These are phyloP conservation scores for Corythornis vintsioides DNA, from an alignment of 2,113 vertebrate genomes.

Conservation along the genomic window DNA sequence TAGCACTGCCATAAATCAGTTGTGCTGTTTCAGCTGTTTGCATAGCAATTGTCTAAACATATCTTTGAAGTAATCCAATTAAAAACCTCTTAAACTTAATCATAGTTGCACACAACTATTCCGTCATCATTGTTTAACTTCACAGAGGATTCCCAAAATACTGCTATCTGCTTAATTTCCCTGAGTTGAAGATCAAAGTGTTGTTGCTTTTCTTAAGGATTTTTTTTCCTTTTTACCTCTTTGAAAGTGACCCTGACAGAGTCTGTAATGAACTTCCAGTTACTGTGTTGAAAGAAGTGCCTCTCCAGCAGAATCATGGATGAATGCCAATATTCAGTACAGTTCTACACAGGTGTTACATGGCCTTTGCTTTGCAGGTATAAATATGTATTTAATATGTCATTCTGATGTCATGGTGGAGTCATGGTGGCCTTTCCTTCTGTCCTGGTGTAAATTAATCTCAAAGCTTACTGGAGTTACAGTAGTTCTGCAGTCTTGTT, in stretches of 20 bases:
- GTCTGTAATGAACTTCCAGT: not conserved
- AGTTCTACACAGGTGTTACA: not conserved
- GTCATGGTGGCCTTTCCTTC: not conserved
- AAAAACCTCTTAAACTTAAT: slow-evolving; percentile 15
- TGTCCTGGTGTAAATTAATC: not conserved
- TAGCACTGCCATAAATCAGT: not conserved
- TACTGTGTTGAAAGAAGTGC: not conserved
- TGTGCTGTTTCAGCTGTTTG: slow-evolving; percentile 36
- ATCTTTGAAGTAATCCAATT: slow-evolving; percentile 23
- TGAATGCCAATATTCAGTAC: not conserved
- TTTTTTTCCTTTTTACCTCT: not conserved
- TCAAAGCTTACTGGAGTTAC: not conserved
- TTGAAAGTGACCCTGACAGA: not conserved
- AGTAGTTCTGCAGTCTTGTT: not conserved
- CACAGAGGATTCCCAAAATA: not conserved
- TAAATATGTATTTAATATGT: not conserved
- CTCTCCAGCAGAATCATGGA: not conserved
- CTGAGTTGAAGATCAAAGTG: not conserved
- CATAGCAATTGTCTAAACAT: not conserved
- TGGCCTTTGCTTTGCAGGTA: not conserved
- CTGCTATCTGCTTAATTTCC: not conserved
- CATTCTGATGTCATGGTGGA: not conserved
- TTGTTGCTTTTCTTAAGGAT: too few relatives aligned
- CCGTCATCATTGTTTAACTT: not conserved
- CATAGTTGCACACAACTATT: not conserved